Percentiles rank a stretch among this genome's conserved stretches.
phyloP scores from a whole-genome alignment of 2,888 invertebrate genomes.

The Caenorhabditis zanzibari region DNA sequence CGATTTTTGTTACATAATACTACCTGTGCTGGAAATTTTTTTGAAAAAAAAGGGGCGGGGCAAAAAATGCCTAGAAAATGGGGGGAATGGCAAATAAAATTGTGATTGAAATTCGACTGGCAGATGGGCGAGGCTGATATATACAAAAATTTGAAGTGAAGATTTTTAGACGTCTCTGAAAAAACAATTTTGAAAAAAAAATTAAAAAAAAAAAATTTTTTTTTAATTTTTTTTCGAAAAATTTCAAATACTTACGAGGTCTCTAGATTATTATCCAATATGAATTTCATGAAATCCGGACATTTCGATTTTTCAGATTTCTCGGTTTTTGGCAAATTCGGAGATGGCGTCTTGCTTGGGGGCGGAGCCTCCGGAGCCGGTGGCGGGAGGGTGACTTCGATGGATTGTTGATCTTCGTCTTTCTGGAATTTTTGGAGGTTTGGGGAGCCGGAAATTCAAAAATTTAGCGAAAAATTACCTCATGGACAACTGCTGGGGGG shows the following conservation, averaged over 20 bases:
- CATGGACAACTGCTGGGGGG: constrained; percentile 45
- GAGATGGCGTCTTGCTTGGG: constrained; percentile 66
- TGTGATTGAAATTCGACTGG: constrained; percentile 8
- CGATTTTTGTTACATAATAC: constrained; percentile 42
- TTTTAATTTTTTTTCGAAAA: neutral
- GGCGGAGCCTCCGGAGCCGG: constrained; percentile 75
- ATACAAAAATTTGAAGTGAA: constrained; percentile 5
- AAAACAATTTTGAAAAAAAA: constrained; percentile 3
- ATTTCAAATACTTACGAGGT: constrained; percentile 82
- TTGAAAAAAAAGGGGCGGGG: neutral
- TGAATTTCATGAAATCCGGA: constrained; percentile 78
- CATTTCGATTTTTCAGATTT: constrained; percentile 50
- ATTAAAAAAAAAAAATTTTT: too few relatives aligned
- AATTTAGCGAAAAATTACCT: constrained; percentile 15
- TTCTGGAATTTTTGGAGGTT: constrained; percentile 13
- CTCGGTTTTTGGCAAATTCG: constrained; percentile 49
- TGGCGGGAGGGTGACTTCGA: constrained; percentile 52
- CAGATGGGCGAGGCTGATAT: constrained; percentile 25
- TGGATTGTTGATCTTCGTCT: constrained; percentile 39
- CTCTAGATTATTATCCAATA: constrained; percentile 80
- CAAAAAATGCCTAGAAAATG: constrained; percentile 42
- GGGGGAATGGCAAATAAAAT: constrained; percentile 8
- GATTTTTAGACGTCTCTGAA: constrained; percentile 4
- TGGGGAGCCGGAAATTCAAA: neutral
- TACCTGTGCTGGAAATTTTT: constrained; percentile 47